Evolutionary conservation across 2,888 invertebrate species (phyloP), one percentile per base, ranked within the genome.

Genomic region (Leucophenga maculata): DNA sequence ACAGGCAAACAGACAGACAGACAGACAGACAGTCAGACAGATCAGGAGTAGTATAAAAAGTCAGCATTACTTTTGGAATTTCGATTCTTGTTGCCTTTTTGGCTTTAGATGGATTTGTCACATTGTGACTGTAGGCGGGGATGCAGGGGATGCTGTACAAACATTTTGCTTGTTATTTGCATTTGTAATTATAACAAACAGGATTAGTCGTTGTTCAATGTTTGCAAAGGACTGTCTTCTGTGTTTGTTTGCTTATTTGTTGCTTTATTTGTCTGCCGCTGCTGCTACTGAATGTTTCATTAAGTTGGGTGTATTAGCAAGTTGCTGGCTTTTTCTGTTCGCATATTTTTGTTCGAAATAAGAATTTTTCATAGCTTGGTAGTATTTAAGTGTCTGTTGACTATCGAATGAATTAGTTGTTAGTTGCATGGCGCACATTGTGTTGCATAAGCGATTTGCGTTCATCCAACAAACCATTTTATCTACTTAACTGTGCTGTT

Each of bases 161-260:
- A 82, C 75, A 77, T 72, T 77, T 74, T 77, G 71, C 74, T 75
- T 72, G 80, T 77, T 86, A 85, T 87, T 87, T 86, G 86, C 83
- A 87, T 87, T 86, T 83, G 83, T 87, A 87, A 87, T 87, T 87
- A 86, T 82, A 83, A 82, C 78, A 85, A 86, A 87, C 79, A 79
- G 79, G 84, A 87, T 86, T 85, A 84, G 81, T 76, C 76, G 75
- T 77, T 75, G 74, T 72, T 57, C 69, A 73, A 64, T 76, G 57
- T 78, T 78, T 77, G 79, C 71, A 70, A 20, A 64, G 46, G 62
- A 64, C 62, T 48, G 46, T 64, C 18, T 20, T 20, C 48, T 13
- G 20, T 11, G 11, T 22, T 4, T 60, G 39, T 16, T 46, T 20
- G 62, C 22, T 46, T 6, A 31, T 18, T 44, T 64, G 62, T 18